phyloP scores from a whole-genome alignment of 2,113 vertebrate genomes.

The Ginglymostoma cirratum region DNA sequence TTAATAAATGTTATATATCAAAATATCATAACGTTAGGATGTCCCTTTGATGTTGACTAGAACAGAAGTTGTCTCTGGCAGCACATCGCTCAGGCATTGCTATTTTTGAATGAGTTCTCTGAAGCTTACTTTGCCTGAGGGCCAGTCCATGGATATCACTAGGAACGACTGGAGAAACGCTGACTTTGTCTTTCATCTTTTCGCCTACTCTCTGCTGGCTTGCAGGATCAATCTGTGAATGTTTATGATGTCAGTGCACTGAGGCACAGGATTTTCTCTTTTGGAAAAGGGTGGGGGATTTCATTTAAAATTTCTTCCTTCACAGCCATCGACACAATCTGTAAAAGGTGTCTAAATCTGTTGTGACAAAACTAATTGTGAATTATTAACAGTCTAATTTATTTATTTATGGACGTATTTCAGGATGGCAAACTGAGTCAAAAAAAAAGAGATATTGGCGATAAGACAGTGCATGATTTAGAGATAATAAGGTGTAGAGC shows the following conservation, averaged over 20 bases:
- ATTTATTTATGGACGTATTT: neutral
- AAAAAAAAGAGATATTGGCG: neutral
- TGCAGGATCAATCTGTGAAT: constrained; percentile 20
- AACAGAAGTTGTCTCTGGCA: constrained; percentile 21
- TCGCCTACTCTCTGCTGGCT: neutral
- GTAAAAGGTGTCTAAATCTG: neutral
- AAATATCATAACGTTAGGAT: constrained; percentile 32
- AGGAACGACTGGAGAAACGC: neutral
- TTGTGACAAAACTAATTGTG: neutral
- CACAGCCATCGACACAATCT: neutral
- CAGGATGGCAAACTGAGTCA: neutral
- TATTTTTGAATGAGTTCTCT: constrained; percentile 33
- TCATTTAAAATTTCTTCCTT: neutral
- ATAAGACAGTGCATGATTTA: too few relatives aligned
- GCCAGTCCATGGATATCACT: constrained; percentile 25
- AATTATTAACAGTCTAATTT: neutral
- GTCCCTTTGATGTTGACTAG: constrained; percentile 27
- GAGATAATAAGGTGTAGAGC: too few relatives aligned
- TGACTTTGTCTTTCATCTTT: constrained; percentile 30
- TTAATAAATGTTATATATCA: constrained; percentile 22
- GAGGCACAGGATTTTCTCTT: constrained; percentile 10
- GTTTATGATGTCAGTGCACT: constrained; percentile 16
- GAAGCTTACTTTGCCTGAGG: constrained; percentile 23
- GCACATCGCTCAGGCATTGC: neutral
- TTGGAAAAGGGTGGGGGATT: neutral